phyloP scores from a whole-genome alignment of 2,888 invertebrate species.

The Hipparchia sbordonii region DNA sequence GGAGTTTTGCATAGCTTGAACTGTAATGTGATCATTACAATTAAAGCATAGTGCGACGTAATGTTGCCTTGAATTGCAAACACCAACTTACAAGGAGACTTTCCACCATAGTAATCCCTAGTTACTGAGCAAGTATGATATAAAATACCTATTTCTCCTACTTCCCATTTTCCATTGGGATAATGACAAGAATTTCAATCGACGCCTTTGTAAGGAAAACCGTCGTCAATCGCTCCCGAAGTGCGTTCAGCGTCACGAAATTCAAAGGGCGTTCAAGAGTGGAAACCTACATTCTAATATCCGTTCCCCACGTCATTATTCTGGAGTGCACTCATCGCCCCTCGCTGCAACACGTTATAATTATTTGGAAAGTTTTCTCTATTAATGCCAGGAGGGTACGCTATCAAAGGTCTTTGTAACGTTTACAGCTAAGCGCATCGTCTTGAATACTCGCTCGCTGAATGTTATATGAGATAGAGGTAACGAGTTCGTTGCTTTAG shows the following conservation, averaged over 20 bases:
- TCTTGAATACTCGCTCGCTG: slow-evolving; percentile 35
- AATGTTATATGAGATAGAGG: slow-evolving; percentile 24
- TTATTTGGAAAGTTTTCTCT: slow-evolving; percentile 76
- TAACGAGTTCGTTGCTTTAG: slow-evolving; percentile 21
- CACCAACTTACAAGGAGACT: too few species aligned
- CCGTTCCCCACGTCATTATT: slow-evolving; percentile 62
- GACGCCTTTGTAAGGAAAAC: slow-evolving; percentile 11
- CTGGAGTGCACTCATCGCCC: slow-evolving; percentile 68
- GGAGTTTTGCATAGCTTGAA: too few species aligned
- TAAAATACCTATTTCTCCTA: too few species aligned
- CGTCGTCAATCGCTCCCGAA: slow-evolving; percentile 7
- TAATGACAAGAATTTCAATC: slow-evolving; percentile 5
- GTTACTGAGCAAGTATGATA: too few species aligned
- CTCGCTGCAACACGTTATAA: slow-evolving; percentile 66
- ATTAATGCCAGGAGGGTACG: slow-evolving; percentile 60
- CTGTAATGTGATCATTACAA: too few species aligned
- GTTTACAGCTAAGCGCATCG: slow-evolving; percentile 43
- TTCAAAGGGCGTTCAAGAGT: slow-evolving; percentile 36
- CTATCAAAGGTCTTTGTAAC: slow-evolving; percentile 61
- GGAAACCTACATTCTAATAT: slow-evolving; percentile 41
- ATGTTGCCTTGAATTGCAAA: too few species aligned
- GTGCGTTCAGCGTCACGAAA: slow-evolving; percentile 24
- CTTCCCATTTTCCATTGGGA: not conserved
- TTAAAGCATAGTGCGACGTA: too few species aligned
- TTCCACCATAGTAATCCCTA: too few species aligned